These are phyloP conservation scores for Astreopora myriophthalma DNA, from an alignment of 64 coral and sea anemone species.

Conservation along the genomic window DNA sequence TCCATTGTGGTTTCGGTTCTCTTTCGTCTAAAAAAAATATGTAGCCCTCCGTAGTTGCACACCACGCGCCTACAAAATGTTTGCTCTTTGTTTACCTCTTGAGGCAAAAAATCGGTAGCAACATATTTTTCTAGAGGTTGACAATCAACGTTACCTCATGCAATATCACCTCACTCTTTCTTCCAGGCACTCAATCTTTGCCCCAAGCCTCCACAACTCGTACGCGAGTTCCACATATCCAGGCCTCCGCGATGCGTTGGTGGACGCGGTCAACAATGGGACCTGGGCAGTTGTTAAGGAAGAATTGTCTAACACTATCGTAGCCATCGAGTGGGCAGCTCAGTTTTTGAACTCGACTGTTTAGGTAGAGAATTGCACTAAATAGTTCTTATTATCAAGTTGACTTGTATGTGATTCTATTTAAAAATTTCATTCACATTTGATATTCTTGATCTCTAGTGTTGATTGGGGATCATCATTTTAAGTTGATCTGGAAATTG, in stretches of 20 bases:
- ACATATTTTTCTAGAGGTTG: too few species aligned
- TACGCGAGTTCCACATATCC: conserved; percentile 88
- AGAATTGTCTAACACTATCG: conserved; percentile 70
- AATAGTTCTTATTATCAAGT: background rate
- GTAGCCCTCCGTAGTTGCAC: background rate
- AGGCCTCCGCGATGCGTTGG: conserved; percentile 79
- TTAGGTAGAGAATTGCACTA: background rate
- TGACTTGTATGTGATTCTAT: background rate
- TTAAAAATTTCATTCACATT: background rate
- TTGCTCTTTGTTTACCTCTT: too few species aligned
- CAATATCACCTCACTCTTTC: background rate
- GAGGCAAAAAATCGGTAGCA: too few species aligned
- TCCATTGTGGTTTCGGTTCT: too few species aligned
- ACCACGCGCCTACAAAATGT: background rate
- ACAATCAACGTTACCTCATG: background rate
- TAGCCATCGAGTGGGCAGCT: conserved; percentile 79
- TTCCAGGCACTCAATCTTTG: conserved; percentile 87
- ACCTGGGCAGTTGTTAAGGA: conserved; percentile 65
- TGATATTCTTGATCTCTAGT: too few species aligned
- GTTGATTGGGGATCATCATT: too few species aligned
- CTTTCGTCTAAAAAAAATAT: too few species aligned
- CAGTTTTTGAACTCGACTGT: conserved; percentile 61
- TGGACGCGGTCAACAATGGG: conserved; percentile 41
- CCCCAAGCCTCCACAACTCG: conserved; percentile 83
- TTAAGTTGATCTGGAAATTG: too few species aligned